Evolutionary conservation across 2,113 vertebrate genomes (phyloP), one percentile per base, ranked within the genome.

Genomic region (Ciconia boyciana): DNA sequence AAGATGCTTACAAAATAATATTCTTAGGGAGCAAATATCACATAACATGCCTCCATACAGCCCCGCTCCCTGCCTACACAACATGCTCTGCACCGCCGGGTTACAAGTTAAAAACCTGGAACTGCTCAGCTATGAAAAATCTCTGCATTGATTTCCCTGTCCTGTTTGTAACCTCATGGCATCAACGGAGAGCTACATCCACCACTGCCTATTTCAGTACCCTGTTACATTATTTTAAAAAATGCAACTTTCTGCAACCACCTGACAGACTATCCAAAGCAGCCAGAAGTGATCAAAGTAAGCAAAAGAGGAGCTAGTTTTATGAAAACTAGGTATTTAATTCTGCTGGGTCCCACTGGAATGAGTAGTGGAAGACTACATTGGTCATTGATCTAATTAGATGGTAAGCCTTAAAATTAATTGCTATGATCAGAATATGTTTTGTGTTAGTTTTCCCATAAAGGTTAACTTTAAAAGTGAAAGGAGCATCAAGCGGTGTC

Each of bases 1-100:
- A 11, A 79, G 85, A 41, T 58, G 46, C 77, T 90, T 28, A 39
- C 14, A 31, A 12, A 85, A 31, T 24, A n/a, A 61, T 8, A 60
- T 28, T 69, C 39, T n/a, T 11, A 60, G 31, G 48, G 22, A 88
- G 70, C 16, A 72, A 68, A 34, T 58, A 76, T 18, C 61, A 48
- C 8, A 1, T 17, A 61, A 36, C 10, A 4, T 29, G n/a, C 10
- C 60, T 25, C n/a, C 8, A 0, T 2, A 36, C 0, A 16, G 39
- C 39, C 49, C 52, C 2, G 0, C n/a, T 36, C 70, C 32, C 26
- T 75, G 48, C 66, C 24, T 43, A 8, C 25, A 10, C 28, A 68
- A 31, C 24, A 36, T 3, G 16, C 55, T 83, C 80, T 64, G 62
- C 48, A 15, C 14, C 39, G 13, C n/a, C 4, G 1, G 51, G 7